Evolutionary conservation across 2,888 invertebrate genomes (phyloP).

Genomic region (Drosophila glabriapex): DNA sequence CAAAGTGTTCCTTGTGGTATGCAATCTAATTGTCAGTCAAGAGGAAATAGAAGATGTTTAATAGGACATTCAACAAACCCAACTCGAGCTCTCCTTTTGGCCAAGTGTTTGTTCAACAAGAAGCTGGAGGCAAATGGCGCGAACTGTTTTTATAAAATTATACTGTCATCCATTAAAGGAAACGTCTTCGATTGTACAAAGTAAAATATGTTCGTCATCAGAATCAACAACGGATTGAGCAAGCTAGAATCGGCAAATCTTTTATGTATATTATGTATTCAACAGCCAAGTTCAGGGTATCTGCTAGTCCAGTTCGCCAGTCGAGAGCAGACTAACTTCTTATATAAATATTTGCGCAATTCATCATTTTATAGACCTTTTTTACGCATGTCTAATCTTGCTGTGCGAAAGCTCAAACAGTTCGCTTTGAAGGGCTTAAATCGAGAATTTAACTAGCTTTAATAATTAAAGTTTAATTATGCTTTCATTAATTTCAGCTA

Average conservation of each 20-base stretch:
- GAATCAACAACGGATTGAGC: not conserved
- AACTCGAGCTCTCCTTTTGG: not conserved
- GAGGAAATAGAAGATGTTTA: not conserved
- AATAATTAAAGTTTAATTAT: constrained; percentile 8
- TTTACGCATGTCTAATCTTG: not conserved
- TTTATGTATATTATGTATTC: not conserved
- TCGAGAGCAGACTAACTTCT: not conserved
- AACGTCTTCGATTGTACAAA: not conserved
- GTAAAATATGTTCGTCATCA: not conserved
- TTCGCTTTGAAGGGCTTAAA: not conserved
- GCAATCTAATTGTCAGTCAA: not conserved
- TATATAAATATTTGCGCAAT: not conserved
- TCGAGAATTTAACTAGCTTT: not conserved
- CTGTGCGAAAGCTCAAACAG: not conserved
- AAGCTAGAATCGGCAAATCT: not conserved
- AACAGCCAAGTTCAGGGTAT: not conserved
- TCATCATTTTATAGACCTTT: not conserved
- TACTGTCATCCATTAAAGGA: not conserved
- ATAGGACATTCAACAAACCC: not conserved
- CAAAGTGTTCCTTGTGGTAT: not conserved
- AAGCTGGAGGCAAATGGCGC: fast-evolving
- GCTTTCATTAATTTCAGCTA: not conserved
- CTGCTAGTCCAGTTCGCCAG: not conserved
- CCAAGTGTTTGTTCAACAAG: not conserved
- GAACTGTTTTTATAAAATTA: not conserved